Conservation (phyloP, 2,113 vertebrate genomes). For the Protomyctophum bolini region DNA sequence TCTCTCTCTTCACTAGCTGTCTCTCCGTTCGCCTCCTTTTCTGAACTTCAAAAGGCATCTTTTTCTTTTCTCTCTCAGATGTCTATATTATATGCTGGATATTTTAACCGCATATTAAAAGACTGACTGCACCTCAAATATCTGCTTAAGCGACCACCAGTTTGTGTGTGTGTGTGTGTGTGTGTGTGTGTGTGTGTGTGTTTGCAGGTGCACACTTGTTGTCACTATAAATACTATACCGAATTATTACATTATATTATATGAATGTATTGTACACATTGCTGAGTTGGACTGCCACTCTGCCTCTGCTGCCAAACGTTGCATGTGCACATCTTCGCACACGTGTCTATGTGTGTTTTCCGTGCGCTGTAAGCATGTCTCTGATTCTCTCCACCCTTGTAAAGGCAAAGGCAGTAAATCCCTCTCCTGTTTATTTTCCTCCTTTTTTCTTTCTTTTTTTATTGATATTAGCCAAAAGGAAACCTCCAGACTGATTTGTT, state of each 20-base stretch:
- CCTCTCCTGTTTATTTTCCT: conserved; percentile 89
- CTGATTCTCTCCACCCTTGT: conserved; percentile 68
- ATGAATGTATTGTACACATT: conserved; percentile 7
- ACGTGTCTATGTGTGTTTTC: background rate
- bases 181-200: background rate
- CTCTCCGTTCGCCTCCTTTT: conserved; percentile 27
- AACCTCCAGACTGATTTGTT: conserved; percentile 93
- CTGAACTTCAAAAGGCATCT: conserved; percentile 1
- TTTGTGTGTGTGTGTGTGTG: background rate
- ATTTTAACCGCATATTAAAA: too few relatives aligned
- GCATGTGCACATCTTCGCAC: background rate
- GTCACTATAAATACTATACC: too few relatives aligned
- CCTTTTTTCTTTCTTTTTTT: conserved; percentile 73
- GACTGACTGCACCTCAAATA: too few relatives aligned
- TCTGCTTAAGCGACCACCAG: too few relatives aligned
- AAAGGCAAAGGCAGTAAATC: conserved; percentile 76
- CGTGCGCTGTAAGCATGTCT: conserved; percentile 42
- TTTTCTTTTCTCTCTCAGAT: background rate
- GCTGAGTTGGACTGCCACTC: background rate
- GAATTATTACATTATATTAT: background rate
- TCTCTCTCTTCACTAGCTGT: too few relatives aligned
- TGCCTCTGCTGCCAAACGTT: conserved; percentile 26
- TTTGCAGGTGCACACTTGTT: too few relatives aligned
- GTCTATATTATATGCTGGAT: too few relatives aligned
- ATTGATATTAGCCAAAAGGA: conserved; percentile 92